Evolutionary conservation across 1,140 invertebrate species (phyloP).

Genomic region (Aphelinus atriplicis): DNA sequence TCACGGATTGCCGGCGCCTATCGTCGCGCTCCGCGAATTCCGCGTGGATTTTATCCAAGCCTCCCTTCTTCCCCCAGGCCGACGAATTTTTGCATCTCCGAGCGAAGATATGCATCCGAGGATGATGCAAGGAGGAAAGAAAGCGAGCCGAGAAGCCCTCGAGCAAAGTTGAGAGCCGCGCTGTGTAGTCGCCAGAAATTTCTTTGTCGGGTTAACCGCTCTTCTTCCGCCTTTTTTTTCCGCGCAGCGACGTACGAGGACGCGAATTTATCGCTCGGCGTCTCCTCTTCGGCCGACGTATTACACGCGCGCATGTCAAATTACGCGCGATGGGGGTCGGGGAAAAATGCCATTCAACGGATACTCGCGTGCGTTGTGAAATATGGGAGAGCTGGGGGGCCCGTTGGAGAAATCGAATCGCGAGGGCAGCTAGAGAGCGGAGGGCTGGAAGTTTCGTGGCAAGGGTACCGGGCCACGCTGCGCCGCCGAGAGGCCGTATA

Average conservation of each 20-base stretch:
- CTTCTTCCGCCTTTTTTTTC: neutral
- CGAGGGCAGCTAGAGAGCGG: neutral
- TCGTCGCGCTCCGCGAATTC: slow-evolving; percentile 11
- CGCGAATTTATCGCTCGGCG: too few species aligned
- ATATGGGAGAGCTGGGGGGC: too few species aligned
- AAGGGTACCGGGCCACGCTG: too few species aligned
- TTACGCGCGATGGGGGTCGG: too few species aligned
- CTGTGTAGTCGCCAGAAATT: neutral
- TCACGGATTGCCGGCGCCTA: slow-evolving; percentile 9
- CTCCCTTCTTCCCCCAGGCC: neutral
- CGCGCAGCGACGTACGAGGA: too few species aligned
- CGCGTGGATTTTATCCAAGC: slow-evolving; percentile 8
- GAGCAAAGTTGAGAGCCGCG: slow-evolving; percentile 5
- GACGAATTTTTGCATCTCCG: slow-evolving; percentile 16
- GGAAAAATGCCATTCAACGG: too few species aligned
- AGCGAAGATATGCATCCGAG: neutral
- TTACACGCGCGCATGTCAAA: too few species aligned
- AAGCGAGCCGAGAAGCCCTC: neutral
- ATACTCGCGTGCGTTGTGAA: too few species aligned
- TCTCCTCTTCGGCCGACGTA: too few species aligned
- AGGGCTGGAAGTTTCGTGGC: neutral
- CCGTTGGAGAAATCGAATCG: too few species aligned
- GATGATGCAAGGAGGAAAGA: neutral
- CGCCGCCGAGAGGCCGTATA: too few species aligned
- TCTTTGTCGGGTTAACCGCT: neutral